phyloP scores from a whole-genome alignment of 2,888 invertebrate species.

The Acleris literana region DNA sequence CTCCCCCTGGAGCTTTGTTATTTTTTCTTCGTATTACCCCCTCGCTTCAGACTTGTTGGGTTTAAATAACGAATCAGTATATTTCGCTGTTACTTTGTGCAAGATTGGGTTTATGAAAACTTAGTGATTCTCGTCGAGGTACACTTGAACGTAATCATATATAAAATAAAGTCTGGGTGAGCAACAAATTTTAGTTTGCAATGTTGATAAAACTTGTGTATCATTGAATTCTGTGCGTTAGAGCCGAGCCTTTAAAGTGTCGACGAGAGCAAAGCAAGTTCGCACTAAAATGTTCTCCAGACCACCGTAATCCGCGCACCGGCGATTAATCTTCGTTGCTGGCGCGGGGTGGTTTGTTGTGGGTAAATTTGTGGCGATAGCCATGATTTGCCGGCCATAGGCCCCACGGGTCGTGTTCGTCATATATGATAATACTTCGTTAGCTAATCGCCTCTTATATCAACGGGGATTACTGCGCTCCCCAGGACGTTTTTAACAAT shows the following conservation, averaged over 20 bases:
- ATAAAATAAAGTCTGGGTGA: slow-evolving; percentile 39
- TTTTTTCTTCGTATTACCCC: slow-evolving; percentile 57
- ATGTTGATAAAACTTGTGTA: not conserved
- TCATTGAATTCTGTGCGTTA: slow-evolving; percentile 15
- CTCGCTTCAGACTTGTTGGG: slow-evolving; percentile 32
- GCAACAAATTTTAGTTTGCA: slow-evolving; percentile 41
- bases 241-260: slow-evolving; percentile 52
- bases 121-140: slow-evolving; percentile 1
- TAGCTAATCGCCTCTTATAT: slow-evolving; percentile 72
- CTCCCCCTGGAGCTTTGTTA: slow-evolving; percentile 70
- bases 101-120: slow-evolving; percentile 8
- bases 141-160: not conserved
- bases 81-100: slow-evolving; percentile 38
- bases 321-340: slow-evolving; percentile 56
- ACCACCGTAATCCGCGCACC: slow-evolving; percentile 45
- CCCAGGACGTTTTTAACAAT: slow-evolving; percentile 23
- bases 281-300: slow-evolving; percentile 35
- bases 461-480: slow-evolving; percentile 53
- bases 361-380: slow-evolving; percentile 76
- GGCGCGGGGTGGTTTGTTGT: slow-evolving; percentile 76
- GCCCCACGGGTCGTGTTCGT: slow-evolving; percentile 70
- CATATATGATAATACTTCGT: slow-evolving; percentile 76
- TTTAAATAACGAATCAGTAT: slow-evolving; percentile 41
- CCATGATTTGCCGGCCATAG: slow-evolving; percentile 70
- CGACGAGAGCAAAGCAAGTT: slow-evolving; percentile 31